Evolutionary conservation across 1,140 invertebrate genomes (phyloP).

Genomic region (Drosophila ficusphila): DNA sequence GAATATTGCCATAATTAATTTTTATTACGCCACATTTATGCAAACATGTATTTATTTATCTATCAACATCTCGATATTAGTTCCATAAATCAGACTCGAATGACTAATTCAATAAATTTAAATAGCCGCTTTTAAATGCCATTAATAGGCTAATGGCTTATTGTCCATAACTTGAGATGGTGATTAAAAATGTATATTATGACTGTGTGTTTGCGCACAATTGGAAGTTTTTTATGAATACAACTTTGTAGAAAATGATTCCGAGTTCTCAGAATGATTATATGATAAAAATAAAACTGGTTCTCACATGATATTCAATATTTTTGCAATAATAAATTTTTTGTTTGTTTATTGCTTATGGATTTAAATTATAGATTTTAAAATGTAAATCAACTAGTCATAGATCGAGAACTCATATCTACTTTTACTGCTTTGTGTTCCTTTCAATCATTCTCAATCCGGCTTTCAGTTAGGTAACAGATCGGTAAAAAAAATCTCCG

Average conservation of each 20-base stretch:
- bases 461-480: constrained; percentile 27
- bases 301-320: constrained; percentile 10
- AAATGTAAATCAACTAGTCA: not conserved
- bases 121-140: constrained; percentile 20
- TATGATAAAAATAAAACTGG: not conserved
- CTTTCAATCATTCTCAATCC: constrained; percentile 27
- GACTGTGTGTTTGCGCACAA: constrained; percentile 19
- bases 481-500: constrained; percentile 26
- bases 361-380: not conserved
- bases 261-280: not conserved
- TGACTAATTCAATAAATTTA: constrained; percentile 20
- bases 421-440: too few species aligned
- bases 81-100: constrained; percentile 33
- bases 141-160: constrained; percentile 19
- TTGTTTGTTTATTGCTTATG: not conserved
- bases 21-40: constrained; percentile 9
- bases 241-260: constrained; percentile 7
- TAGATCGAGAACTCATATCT: not conserved
- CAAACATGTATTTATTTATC: not conserved
- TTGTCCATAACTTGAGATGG: constrained; percentile 20
- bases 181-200: constrained; percentile 31
- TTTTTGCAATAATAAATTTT: not conserved
- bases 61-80: constrained; percentile 7
- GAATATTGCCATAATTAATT: not conserved
- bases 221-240: constrained; percentile 36